A percentile compares a stretch with the other conserved stretches of the same genome.
Conservation (phyloP, 2,113 vertebrate species). For the Labeo rohita region DNA sequence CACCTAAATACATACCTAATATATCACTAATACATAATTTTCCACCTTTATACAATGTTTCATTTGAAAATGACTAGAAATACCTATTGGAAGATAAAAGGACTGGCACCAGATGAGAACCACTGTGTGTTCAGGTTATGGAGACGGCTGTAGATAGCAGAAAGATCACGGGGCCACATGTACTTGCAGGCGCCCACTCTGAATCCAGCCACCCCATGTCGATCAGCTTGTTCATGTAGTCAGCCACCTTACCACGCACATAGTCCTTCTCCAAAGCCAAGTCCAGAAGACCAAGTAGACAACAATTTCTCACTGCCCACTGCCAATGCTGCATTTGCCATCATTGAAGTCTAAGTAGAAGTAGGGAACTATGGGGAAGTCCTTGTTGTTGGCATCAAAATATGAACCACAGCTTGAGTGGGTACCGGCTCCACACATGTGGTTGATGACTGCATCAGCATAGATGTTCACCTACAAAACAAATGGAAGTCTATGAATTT, state of each 20-base stretch:
- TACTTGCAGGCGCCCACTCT: conserved; percentile 90
- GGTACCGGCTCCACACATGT: conserved; percentile 86
- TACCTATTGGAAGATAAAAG: conserved; percentile 94
- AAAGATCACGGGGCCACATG: conserved; percentile 92
- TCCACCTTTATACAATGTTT: not conserved
- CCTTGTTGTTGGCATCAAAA: conserved; percentile 76
- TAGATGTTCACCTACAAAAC: conserved; percentile 86
- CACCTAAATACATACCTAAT: conserved; percentile 74
- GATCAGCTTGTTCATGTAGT: conserved; percentile 84
- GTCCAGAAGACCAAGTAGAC: conserved; percentile 84
- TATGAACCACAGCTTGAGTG: conserved; percentile 87
- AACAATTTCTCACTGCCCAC: conserved; percentile 89
- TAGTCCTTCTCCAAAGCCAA: conserved; percentile 86
- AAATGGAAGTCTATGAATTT: not conserved
- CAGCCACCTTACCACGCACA: conserved; percentile 75
- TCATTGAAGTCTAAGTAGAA: conserved; percentile 87
- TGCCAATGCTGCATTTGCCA: conserved; percentile 81
- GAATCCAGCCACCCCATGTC: conserved; percentile 91
- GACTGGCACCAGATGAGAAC: conserved; percentile 77
- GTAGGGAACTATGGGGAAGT: conserved; percentile 85
- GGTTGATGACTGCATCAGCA: conserved; percentile 90
- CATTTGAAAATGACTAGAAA: not conserved
- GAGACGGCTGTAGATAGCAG: conserved; percentile 70
- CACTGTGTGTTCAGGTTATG: conserved; percentile 80
- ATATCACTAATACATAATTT: not conserved